phyloP scores from a whole-genome alignment of 2,113 vertebrate genomes.

The Xenus cinereus region DNA sequence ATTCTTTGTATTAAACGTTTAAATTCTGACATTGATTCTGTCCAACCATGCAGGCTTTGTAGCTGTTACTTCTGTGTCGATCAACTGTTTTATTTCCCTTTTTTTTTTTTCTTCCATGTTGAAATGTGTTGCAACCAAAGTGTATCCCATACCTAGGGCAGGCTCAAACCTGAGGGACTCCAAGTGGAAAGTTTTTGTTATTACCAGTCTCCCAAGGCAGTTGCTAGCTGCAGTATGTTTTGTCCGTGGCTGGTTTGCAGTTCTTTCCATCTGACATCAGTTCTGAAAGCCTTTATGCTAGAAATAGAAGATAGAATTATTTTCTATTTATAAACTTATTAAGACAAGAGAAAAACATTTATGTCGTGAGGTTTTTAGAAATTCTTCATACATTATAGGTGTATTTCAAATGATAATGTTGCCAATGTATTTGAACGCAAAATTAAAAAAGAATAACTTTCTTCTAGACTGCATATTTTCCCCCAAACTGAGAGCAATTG shows the following conservation, averaged over 20 bases:
- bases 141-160: not conserved
- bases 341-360: not conserved
- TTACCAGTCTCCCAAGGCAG: not conserved
- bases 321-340: slow-evolving; percentile 17
- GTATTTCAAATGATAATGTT: slow-evolving; percentile 29
- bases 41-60: not conserved
- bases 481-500: not conserved
- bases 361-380: not conserved
- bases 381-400: not conserved
- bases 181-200: not conserved
- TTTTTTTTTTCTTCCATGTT: not conserved
- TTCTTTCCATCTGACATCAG: not conserved
- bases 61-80: not conserved
- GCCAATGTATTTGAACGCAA: slow-evolving; percentile 6
- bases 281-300: not conserved
- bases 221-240: not conserved
- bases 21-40: not conserved
- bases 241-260: not conserved
- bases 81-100: not conserved
- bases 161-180: not conserved
- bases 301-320: not conserved
- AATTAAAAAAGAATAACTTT: not conserved
- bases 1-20: not conserved
- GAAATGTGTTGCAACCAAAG: not conserved
- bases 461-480: not conserved